These are phyloP conservation scores for Felis chaus DNA, from an alignment of 2,113 vertebrate genomes.

Conservation along the genomic window DNA sequence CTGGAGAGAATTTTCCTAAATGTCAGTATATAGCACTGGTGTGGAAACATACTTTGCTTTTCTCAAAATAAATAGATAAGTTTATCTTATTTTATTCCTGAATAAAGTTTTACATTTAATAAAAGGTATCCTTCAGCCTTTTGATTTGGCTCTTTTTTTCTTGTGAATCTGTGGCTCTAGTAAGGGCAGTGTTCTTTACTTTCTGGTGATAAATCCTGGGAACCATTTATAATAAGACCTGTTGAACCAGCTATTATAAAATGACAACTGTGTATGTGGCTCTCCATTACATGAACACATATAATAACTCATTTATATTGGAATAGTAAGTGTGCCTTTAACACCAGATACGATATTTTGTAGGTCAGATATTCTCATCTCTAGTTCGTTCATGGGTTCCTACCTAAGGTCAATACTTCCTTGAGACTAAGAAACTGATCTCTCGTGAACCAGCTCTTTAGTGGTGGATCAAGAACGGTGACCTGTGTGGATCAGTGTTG, in stretches of 20 bases:
- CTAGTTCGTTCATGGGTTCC: slow-evolving; percentile 3
- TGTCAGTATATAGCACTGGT: not conserved
- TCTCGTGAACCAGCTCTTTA: slow-evolving; percentile 25
- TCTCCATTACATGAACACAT: not conserved
- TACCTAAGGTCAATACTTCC: slow-evolving; percentile 35
- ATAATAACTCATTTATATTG: not conserved
- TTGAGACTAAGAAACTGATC: slow-evolving; percentile 25
- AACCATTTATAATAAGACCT: not conserved
- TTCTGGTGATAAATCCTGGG: not conserved
- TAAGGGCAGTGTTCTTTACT: not conserved
- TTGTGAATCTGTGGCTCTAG: not conserved
- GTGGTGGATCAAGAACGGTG: slow-evolving; percentile 22
- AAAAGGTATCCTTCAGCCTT: slow-evolving; percentile 15
- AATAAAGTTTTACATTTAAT: slow-evolving; percentile 31
- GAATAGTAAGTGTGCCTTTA: not conserved
- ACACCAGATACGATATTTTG: not conserved
- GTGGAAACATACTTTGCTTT: slow-evolving; percentile 40
- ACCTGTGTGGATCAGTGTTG: slow-evolving; percentile 10
- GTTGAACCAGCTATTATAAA: not conserved
- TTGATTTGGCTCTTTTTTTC: not conserved
- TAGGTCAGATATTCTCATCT: not conserved
- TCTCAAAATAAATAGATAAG: slow-evolving; percentile 27
- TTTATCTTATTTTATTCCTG: slow-evolving; percentile 5
- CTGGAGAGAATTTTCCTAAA: slow-evolving; percentile 19
- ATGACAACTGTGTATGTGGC: not conserved